Conservation (phyloP, 2,797 vertebrate genomes). For the Clarias fuscus region DNA sequence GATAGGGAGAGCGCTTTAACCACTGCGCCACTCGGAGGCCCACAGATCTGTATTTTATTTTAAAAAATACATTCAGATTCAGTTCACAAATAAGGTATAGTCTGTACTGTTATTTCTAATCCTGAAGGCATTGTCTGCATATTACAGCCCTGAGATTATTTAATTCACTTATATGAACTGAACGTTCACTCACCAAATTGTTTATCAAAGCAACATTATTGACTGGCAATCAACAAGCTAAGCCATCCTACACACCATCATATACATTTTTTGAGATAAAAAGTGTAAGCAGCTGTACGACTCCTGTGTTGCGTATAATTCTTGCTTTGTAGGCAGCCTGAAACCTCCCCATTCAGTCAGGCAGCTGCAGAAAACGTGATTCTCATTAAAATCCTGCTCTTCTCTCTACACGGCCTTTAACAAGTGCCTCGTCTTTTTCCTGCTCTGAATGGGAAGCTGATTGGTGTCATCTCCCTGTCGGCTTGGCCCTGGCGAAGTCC, state of each 20-base stretch:
- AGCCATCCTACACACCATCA: not conserved
- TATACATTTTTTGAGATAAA: constrained; percentile 22
- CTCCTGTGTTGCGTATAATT: constrained; percentile 64
- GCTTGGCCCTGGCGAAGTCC: constrained; percentile 57
- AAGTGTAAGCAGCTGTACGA: constrained; percentile 49
- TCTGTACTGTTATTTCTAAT: not conserved
- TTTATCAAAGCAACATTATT: not conserved
- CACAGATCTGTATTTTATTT: no score
- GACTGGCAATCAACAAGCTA: not conserved
- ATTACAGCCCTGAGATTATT: not conserved
- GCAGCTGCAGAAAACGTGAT: constrained; percentile 74
- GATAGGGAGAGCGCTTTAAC: no score
- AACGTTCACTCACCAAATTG: not conserved
- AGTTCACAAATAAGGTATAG: not conserved
- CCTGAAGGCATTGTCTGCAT: not conserved
- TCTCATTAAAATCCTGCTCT: constrained; percentile 60
- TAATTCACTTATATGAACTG: not conserved
- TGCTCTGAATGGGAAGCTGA: constrained; percentile 66
- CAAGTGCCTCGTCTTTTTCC: constrained; percentile 49
- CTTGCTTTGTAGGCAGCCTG: constrained; percentile 62
- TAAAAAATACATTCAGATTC: not conserved
- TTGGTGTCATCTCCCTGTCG: constrained; percentile 66
- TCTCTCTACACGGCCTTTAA: constrained; percentile 42
- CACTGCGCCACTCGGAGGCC: no score
- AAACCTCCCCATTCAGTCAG: constrained; percentile 63